phyloP scores from a whole-genome alignment of 2,888 invertebrate species.

The Cremastobaeus sp. region DNA sequence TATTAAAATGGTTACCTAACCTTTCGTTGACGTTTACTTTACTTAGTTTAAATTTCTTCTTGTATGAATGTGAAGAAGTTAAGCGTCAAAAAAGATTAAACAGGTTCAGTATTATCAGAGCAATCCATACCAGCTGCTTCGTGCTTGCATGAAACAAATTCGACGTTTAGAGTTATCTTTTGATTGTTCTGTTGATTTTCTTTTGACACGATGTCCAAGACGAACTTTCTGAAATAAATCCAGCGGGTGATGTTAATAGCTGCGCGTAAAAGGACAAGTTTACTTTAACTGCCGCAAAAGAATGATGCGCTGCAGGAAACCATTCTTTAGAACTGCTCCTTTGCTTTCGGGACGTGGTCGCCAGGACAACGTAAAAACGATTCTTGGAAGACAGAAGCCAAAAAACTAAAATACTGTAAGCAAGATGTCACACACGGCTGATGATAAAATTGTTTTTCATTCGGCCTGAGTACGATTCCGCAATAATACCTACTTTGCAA shows the following conservation, averaged over 20 bases:
- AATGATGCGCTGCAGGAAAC: conserved; percentile 73
- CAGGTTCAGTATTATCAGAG: conserved; percentile 14
- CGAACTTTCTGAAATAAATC: conserved; percentile 71
- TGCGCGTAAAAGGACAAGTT: conserved; percentile 69
- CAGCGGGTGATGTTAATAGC: conserved; percentile 72
- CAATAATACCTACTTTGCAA: no score
- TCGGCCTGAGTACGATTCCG: conserved; percentile 9
- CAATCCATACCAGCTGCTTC: conserved; percentile 26
- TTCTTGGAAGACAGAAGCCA: conserved; percentile 36
- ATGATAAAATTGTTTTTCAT: conserved; percentile 36
- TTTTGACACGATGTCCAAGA: conserved; percentile 66
- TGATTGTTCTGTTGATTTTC: conserved; percentile 73
- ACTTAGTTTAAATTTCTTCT: no score
- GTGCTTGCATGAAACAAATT: conserved; percentile 33
- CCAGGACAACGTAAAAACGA: conserved; percentile 66
- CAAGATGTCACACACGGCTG: conserved; percentile 32
- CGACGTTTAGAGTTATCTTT: conserved; percentile 52
- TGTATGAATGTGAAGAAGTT: conserved; percentile 15
- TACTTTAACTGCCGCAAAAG: conserved; percentile 70
- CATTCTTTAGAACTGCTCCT: conserved; percentile 71
- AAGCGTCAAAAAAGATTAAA: conserved; percentile 17
- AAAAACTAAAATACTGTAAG: conserved; percentile 34
- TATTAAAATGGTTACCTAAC: no score
- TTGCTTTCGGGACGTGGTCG: conserved; percentile 49
- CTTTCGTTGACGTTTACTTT: no score